Percentiles rank a stretch among this genome's conserved stretches.
These are phyloP conservation scores for Cryptoleucopteryx plumbea DNA, from an alignment of 2,113 vertebrate genomes.

Conservation along the genomic window DNA sequence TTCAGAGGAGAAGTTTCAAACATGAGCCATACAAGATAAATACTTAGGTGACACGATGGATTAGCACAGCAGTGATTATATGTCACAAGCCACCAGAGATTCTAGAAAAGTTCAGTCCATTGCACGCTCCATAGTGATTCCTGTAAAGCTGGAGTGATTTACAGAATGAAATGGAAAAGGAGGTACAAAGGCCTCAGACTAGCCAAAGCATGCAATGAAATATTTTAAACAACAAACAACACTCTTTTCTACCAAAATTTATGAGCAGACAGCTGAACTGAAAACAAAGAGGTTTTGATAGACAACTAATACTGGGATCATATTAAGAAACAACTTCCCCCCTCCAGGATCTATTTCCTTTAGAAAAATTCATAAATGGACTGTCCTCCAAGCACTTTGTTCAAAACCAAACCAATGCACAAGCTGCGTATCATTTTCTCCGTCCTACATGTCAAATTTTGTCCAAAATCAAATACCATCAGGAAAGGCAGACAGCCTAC, in stretches of 20 bases:
- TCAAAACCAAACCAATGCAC: background rate
- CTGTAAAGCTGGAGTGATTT: conserved; percentile 5
- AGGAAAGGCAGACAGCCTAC: background rate
- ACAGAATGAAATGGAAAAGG: conserved; percentile 31
- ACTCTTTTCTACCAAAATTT: conserved; percentile 27
- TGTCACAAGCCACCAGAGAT: conserved; percentile 7
- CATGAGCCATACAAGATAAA: background rate
- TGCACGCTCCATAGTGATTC: background rate
- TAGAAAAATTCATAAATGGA: background rate
- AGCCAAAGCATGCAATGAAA: conserved; percentile 18
- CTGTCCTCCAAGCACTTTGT: background rate
- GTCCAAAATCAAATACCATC: background rate
- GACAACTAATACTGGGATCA: background rate
- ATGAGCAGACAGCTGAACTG: conserved; percentile 34
- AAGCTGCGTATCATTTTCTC: background rate
- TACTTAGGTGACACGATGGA: background rate
- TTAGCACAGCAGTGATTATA: conserved; percentile 38
- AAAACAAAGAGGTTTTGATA: conserved; percentile 5
- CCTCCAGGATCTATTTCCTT: background rate
- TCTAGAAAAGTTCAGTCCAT: conserved; percentile 2
- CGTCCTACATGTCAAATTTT: background rate
- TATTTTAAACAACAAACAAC: background rate
- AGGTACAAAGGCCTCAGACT: conserved; percentile 4
- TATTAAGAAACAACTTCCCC: background rate
- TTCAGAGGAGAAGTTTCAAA: background rate